Evolutionary conservation across 2,888 invertebrate species (phyloP).

Genomic region (Plagodis dolabraria): DNA sequence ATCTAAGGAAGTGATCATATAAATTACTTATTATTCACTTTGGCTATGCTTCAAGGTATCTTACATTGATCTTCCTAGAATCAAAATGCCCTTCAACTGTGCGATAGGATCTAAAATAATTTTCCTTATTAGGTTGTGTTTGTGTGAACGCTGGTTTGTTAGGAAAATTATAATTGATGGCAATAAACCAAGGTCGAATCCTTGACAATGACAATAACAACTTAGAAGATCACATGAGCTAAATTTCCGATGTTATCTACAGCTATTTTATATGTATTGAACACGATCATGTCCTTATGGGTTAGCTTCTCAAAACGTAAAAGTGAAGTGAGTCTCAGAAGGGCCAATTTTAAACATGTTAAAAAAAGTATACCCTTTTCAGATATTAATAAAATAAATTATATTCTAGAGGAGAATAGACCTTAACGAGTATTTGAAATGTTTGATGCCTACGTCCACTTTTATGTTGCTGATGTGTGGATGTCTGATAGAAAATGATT

Average conservation of each 20-base stretch:
- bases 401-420: no score
- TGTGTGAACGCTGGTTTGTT: neutral
- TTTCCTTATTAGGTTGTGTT: constrained; percentile 10
- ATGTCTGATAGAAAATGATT: no score
- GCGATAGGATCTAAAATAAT: constrained; percentile 6
- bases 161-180: constrained; percentile 7
- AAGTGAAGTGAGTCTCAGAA: no score
- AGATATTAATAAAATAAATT: no score
- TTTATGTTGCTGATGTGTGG: no score
- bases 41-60: constrained; percentile 13
- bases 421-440: no score
- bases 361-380: no score
- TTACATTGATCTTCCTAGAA: constrained; percentile 15
- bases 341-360: no score
- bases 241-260: neutral
- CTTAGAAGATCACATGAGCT: neutral
- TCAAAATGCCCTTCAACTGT: constrained; percentile 14
- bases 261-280: neutral
- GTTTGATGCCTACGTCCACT: no score
- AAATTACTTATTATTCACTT: constrained; percentile 7
- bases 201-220: neutral
- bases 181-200: constrained; percentile 2
- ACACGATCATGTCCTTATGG: no score
- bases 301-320: no score
- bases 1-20: constrained; percentile 16